Evolutionary conservation across 2,888 invertebrate genomes (phyloP), one percentile per base, ranked within the genome.

Genomic region (Augochlorella aurata): DNA sequence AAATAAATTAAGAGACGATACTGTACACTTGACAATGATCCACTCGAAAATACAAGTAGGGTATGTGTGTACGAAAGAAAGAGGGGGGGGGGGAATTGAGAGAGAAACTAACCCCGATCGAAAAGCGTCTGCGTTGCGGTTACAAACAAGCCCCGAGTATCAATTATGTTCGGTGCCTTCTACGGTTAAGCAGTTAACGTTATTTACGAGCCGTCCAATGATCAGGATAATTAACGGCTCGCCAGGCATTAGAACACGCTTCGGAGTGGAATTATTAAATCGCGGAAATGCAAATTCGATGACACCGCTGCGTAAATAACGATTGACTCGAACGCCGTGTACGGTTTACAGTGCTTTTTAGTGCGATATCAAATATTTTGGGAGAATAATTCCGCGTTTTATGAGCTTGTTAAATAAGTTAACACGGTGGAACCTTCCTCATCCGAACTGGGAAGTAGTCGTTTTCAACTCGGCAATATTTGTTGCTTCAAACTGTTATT

Each of bases 1-100:
- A 29, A 61, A 61, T 61, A 61, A 61, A 61, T 61, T 16, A 16
- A 18, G 29, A 61, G 16, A 74, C 67, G 70, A 49, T 71, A 16
- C 47, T 18, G 75, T 16, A 54, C 24, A n/a, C 16, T 0, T 29
- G 50, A 81, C 69, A 72, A 75, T 72, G 63, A 70, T 47, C 54
- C 45, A 70, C 66, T 66, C 54, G 69, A 61, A 79, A 79, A 65
- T 58, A 63, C 58, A 12, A 69, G 73, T 67, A 49, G 49, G 14
- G 9, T 49, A 47, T 3, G 61, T 2, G 16, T 8, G 29, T 0
- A 14, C 7, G 29, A 0, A 29, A 2, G 61, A 29, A 16, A 61
- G 7, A n/a, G 24, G n/a, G 54, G 21, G 18, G 21, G 9, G 3
- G 18, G 54, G 14, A 44, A 45, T 7, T 8, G 61, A n/a, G 3